Evolutionary conservation across 2,113 vertebrate species (phyloP).

Genomic region (Taxidea taxus): DNA sequence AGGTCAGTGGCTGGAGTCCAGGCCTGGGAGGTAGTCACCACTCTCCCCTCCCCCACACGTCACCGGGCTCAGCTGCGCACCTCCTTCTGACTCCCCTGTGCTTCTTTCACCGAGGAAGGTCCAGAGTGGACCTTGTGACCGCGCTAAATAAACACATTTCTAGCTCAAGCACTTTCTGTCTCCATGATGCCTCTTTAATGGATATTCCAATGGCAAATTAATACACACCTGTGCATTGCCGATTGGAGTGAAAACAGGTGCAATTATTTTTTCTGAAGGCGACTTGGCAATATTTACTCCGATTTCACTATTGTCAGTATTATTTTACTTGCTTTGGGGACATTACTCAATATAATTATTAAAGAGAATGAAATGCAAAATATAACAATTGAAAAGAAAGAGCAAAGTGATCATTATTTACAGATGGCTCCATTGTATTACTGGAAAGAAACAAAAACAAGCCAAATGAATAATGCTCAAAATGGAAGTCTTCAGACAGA

Average conservation of each 20-base stretch:
- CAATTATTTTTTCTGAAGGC: not conserved
- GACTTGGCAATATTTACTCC: not conserved
- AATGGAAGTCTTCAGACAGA: not conserved
- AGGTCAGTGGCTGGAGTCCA: too few relatives aligned
- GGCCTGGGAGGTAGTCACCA: not conserved
- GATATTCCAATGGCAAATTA: not conserved
- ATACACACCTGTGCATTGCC: fast-evolving
- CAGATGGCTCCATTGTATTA: not conserved
- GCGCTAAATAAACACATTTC: not conserved
- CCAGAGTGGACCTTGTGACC: too few relatives aligned
- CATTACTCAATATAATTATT: not conserved
- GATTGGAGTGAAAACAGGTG: not conserved
- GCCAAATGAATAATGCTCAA: not conserved
- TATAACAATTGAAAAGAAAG: not conserved
- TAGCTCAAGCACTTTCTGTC: not conserved
- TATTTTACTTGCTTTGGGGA: not conserved
- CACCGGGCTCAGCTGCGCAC: not conserved
- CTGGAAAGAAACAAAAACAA: not conserved
- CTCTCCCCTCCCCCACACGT: not conserved
- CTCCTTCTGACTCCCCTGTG: not conserved
- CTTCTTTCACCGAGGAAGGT: not conserved
- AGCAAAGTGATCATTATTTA: not conserved
- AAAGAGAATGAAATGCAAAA: not conserved
- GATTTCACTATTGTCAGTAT: not conserved
- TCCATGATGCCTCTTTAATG: not conserved